Evolutionary conservation across 2,888 invertebrate genomes (phyloP), one percentile per base, ranked within the genome.

Genomic region (Macrosiphum euphorbiae): DNA sequence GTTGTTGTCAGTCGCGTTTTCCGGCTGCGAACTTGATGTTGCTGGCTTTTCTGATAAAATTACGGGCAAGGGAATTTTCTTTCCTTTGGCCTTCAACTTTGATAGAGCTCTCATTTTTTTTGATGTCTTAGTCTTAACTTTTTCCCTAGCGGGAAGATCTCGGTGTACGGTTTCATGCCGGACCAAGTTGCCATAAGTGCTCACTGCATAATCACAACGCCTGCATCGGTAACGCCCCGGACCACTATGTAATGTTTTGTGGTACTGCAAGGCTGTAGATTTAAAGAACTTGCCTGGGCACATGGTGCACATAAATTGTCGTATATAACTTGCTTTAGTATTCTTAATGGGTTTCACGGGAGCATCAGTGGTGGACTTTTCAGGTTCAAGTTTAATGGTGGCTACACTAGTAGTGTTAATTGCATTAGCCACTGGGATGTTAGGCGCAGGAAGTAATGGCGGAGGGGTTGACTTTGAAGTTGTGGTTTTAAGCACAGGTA

Each of bases 201-300:
- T 97, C 0, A 97, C 97, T 16, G 97, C 96, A 95, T 97, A 97
- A 95, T 97, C 97, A 95, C 98, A 98, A 95, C 97, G 97, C 89
- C 97, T 96, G 95, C 98, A 98, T 95, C 97, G 97, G 95, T 97
- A 97, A 28, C 97, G 96, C 13, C 97, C 96, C 95, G 97, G 96
- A 94, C 96, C 96, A 92, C 97, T 97, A 95, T 98, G 97, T 95
- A 97, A 96, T 1, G 97, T 97, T 95, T 97, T 96, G 95, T 98
- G 98, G 95, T 97, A 97, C 94, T 97, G 97, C 20, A 98, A 96
- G 13, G 97, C 97, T 24, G 97, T 97, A 94, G 96, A 96, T 96
- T 97, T 98, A 95, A 97, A 97, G 95, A 98, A 98, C 95, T 97
- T 97, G 0, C 97, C 97, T 13, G 97, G 97, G 95, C 98, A 98